Evolutionary conservation across 2,888 invertebrate species (phyloP).

Genomic region (Acrobeloides nanus): DNA sequence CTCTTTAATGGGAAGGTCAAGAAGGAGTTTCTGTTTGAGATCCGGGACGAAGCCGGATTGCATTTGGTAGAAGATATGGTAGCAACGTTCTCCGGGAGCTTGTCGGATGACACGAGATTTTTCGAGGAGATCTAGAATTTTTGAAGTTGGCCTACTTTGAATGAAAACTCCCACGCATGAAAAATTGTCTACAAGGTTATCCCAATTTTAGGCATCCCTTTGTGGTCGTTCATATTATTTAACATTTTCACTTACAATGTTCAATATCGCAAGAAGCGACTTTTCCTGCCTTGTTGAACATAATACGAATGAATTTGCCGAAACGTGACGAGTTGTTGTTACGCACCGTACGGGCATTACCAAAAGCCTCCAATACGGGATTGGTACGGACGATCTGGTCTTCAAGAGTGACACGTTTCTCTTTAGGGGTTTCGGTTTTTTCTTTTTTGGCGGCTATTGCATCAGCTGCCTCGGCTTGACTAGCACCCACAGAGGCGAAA

Average conservation of each 20-base stretch:
- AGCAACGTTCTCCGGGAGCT: conserved; percentile 71
- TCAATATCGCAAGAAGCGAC: conserved; percentile 99
- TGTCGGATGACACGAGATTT: conserved; percentile 99
- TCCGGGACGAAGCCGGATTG: conserved; percentile 27
- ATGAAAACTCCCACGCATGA: too few species aligned
- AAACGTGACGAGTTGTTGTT: conserved; percentile 99
- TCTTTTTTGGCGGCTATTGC: conserved; percentile 19
- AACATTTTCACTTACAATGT: conserved; percentile 83
- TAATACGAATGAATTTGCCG: conserved; percentile 99
- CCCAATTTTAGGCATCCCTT: too few species aligned
- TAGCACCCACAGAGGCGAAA: conserved; percentile 71
- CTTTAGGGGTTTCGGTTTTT: conserved; percentile 6
- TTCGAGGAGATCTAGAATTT: conserved; percentile 80
- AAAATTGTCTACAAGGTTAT: too few species aligned
- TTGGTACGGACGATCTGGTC: conserved; percentile 99
- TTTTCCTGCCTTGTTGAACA: conserved; percentile 97
- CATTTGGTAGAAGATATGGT: conserved; percentile 32
- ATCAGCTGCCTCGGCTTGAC: conserved; percentile 35
- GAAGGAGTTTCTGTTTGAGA: conserved; percentile 60
- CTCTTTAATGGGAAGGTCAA: conserved; percentile 76
- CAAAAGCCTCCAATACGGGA: conserved; percentile 96
- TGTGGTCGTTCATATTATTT: too few species aligned
- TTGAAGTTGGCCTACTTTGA: conserved; percentile 29
- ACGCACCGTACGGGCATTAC: conserved; percentile 99
- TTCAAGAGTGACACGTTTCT: conserved; percentile 77